Base-by-base conservation (phyloP, 1,140 invertebrate genomes). In the Colletes gigas region DNA sequence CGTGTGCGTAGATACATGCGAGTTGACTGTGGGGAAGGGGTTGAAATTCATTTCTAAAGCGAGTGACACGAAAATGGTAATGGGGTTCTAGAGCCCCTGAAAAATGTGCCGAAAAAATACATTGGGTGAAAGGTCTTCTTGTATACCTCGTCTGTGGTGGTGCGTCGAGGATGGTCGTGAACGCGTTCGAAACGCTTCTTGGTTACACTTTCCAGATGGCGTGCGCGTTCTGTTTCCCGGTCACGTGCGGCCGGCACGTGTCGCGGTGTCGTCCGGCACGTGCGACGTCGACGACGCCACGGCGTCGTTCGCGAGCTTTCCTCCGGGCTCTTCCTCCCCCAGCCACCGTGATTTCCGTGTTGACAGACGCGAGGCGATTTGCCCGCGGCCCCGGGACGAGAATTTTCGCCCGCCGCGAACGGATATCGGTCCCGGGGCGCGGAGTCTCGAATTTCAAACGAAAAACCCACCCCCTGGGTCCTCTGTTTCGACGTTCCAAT, bases 221-320 rank as follows among this genome's bases (percentile, higher is more conserved):
- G 67, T 59, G 60, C 71, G 80, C 60, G 68, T 59, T 78, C 52
- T 62, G 67, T 85, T 83, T 82, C 57, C 72, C 83, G 82, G 81
- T 83, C 89, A 84, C 88, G 86, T 89, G 88, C 76, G 50, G 30
- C n/a, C 2, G 82, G 78, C 89, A 90, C 89, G 89, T 89, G 89
- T 82, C 82, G 57, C 54, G 54, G 68, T 68, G 47, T 82, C 68
- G 73, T 68, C 57, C 52, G 83, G 62, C 88, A 86, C 88, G 87
- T 89, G 88, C 79, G 19, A 57, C 70, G 41, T 10, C 50, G 10
- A 52, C 66, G 65, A 59, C 68, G 55, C 54, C 63, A 82, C 66
- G 17, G 10, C 62, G 66, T 81, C 69, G 73, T 80, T 73, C 71
- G 75, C 67, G 60, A 70, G 80, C 80, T 65, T 73, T 79, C 69